Evolutionary conservation across 2,797 vertebrate species (phyloP), one percentile per base, ranked within the genome.

Genomic region (Sebastes hubbsi): DNA sequence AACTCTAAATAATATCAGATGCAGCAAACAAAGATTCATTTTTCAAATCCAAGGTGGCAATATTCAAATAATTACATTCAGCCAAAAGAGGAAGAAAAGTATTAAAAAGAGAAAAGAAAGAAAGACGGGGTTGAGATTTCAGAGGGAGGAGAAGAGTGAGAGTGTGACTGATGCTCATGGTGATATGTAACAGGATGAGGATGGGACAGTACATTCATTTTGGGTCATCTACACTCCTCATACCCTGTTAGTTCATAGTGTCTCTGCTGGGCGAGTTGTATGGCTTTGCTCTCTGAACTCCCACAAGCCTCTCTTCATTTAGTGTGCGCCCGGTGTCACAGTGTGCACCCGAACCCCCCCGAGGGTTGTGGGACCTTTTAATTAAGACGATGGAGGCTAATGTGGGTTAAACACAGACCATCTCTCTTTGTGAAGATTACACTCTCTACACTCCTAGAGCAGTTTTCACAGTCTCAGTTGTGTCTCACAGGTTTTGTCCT

Each of bases 1-100:
- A 92, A 93, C 71, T 94, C 52, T 30, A 94, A 94, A 95, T 93
- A 75, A 95, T 87, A 83, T 89, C 89, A 93, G 94, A 94, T 95
- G 95, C 94, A 95, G 92, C 93, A 95, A 93, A 92, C 93, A 90
- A 92, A 90, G 84, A 87, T 75, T 85, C 54, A 79, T 84, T 90
- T 91, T 80, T 78, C 82, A 89, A 90, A 94, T 93, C 89, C 92
- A 93, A 88, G 80, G 76, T 91, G 87, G 81, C 82, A 90, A 93
- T 86, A 90, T 91, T 92, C 67, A 90, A 93, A 93, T 90, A 87
- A 92, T 87, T 90, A 94, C 93, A 94, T 91, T 95, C 91, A 89
- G 88, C 72, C 66, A 91, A 92, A 92, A 89, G 72, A 91, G 76
- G 81, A 91, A 73, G 60, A 86, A 86, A 80, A 68, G n/a, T 72